Conservation (phyloP, 2,113 vertebrate species). For the Salvator merianae region DNA sequence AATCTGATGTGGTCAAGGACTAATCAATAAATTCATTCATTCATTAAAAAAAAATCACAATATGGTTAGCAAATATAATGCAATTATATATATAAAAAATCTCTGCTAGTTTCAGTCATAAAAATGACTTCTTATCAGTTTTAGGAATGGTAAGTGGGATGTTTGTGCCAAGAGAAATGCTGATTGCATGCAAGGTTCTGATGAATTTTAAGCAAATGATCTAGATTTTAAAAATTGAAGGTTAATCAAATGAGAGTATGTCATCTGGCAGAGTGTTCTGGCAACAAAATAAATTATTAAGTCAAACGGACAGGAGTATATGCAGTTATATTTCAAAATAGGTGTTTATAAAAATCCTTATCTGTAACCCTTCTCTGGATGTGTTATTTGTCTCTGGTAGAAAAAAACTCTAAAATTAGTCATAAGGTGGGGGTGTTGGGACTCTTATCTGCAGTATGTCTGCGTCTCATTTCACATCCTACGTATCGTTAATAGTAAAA, state of each 20-base stretch:
- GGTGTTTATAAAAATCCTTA: background rate
- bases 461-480: background rate
- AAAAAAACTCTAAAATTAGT: background rate
- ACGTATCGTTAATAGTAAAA: background rate
- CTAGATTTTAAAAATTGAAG: background rate
- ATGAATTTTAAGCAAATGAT: background rate
- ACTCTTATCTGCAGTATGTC: background rate
- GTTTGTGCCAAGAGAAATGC: background rate
- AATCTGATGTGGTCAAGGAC: too few species aligned
- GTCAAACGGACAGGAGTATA: background rate
- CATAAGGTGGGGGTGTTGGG: background rate
- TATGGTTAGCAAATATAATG: conserved; percentile 31
- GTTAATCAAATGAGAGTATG: too few species aligned
- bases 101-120: background rate
- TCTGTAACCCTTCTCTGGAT: background rate
- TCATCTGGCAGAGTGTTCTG: background rate
- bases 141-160: too few species aligned
- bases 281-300: background rate
- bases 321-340: background rate
- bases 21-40: too few species aligned
- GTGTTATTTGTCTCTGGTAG: background rate
- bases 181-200: background rate
- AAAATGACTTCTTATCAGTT: background rate
- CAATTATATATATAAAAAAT: background rate
- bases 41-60: too few species aligned